phyloP scores from a whole-genome alignment of 1,140 invertebrate species.

The Dendroctonus ponderosae region DNA sequence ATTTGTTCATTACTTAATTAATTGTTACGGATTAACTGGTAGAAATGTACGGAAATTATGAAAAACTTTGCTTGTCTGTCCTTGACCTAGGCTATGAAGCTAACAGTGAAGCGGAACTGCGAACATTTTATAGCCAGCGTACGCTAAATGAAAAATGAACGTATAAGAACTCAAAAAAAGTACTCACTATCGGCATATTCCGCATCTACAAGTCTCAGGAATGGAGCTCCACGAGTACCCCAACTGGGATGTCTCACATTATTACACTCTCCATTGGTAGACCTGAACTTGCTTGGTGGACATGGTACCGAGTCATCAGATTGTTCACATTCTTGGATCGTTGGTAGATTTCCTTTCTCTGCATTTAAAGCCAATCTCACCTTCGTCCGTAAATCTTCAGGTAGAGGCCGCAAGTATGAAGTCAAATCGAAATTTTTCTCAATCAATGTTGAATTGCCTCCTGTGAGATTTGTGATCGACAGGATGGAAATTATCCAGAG shows the following conservation, averaged over 20 bases:
- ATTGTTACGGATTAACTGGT: too few species aligned
- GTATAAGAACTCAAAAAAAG: background rate
- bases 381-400: conserved; percentile 39
- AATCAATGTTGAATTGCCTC: conserved; percentile 24
- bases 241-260: conserved; percentile 87
- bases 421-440: conserved; percentile 38
- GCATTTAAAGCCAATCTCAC: conserved; percentile 39
- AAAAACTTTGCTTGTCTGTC: too few species aligned
- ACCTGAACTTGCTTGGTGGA: conserved; percentile 76
- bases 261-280: conserved; percentile 89
- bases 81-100: background rate
- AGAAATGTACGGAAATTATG: too few species aligned
- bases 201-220: conserved; percentile 74
- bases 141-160: too few species aligned
- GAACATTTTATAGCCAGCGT: too few species aligned
- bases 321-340: conserved; percentile 19
- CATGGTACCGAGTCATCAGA: conserved; percentile 50
- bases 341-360: conserved; percentile 30
- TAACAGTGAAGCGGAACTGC: too few species aligned
- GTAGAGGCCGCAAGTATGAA: conserved; percentile 40
- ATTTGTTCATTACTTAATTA: too few species aligned
- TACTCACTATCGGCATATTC: conserved; percentile 81
- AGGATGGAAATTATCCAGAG: conserved; percentile 30
- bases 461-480: conserved; percentile 22
- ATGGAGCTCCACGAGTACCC: conserved; percentile 82